Conservation (phyloP, 2,888 invertebrate genomes). For the Parnassius apollo region DNA sequence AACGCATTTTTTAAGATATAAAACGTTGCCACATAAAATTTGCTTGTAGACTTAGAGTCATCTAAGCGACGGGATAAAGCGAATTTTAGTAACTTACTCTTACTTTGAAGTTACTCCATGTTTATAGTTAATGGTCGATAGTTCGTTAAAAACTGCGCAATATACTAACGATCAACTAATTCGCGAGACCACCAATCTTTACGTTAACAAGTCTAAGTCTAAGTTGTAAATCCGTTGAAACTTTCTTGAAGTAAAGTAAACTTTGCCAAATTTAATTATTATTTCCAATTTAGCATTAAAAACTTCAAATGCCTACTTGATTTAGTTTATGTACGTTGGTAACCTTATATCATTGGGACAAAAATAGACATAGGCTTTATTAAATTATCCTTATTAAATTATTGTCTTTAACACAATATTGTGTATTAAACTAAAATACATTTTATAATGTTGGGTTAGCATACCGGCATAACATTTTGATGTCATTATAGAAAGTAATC, state of each 20-base stretch:
- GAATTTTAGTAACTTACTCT: slow-evolving; percentile 25
- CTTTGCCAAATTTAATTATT: slow-evolving; percentile 22
- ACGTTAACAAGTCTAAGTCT: slow-evolving; percentile 26
- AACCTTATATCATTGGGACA: too few species aligned
- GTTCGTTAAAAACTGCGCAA: slow-evolving; percentile 26
- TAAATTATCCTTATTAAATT: too few species aligned
- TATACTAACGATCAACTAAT: slow-evolving; percentile 29
- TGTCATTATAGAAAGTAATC: too few species aligned
- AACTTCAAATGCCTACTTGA: too few species aligned
- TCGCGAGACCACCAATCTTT: slow-evolving; percentile 28
- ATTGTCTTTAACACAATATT: too few species aligned
- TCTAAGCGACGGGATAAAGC: slow-evolving; percentile 20
- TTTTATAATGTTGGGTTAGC: too few species aligned
- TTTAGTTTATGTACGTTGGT: too few species aligned
- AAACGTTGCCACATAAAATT: not conserved
- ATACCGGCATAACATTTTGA: too few species aligned
- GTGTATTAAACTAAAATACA: too few species aligned
- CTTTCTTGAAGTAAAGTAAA: slow-evolving; percentile 23
- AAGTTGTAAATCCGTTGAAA: slow-evolving; percentile 26
- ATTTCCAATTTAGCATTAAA: slow-evolving; percentile 1
- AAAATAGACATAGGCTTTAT: too few species aligned
- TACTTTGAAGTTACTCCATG: slow-evolving; percentile 24
- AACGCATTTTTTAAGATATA: too few species aligned
- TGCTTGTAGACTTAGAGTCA: slow-evolving; percentile 16
- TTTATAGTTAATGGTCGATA: slow-evolving; percentile 28